Conservation (phyloP, 2,113 vertebrate genomes). For the Bos indicus region DNA sequence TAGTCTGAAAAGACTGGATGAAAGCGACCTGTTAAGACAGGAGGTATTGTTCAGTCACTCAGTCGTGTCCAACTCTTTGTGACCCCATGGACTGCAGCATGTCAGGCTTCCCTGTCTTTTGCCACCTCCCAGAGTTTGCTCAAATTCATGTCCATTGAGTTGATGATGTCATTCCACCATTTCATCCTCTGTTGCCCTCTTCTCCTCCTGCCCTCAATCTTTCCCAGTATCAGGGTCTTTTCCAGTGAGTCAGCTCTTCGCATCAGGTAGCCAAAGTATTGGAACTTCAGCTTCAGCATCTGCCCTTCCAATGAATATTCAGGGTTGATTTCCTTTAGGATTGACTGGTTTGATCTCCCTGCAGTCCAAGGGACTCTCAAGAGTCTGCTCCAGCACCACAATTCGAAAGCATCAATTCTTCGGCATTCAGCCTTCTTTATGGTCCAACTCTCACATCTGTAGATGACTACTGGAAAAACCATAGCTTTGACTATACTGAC, state of each 20-base stretch:
- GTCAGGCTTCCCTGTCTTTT: not conserved
- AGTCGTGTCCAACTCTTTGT: not conserved
- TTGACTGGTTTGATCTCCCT: not conserved
- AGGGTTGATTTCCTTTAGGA: not conserved
- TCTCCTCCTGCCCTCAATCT: not conserved
- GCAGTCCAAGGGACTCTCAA: not conserved
- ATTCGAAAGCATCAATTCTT: not conserved
- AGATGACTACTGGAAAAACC: not conserved
- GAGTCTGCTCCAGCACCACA: not conserved
- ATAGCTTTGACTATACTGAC: not conserved
- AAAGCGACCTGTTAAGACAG: not conserved
- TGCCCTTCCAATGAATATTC: not conserved
- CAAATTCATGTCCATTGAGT: not conserved
- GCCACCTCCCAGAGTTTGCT: not conserved
- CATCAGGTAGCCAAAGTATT: not conserved
- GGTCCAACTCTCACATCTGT: not conserved
- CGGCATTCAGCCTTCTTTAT: not conserved
- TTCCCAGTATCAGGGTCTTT: not conserved
- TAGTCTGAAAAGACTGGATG: not conserved
- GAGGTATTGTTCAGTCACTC: not conserved
- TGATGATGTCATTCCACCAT: not conserved
- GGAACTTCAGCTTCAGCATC: not conserved
- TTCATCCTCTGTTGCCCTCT: not conserved
- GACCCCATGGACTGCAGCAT: not conserved
- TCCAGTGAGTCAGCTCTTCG: not conserved